These are phyloP conservation scores for Sprattus sprattus DNA, from an alignment of 2,113 vertebrate genomes.

Conservation along the genomic window DNA sequence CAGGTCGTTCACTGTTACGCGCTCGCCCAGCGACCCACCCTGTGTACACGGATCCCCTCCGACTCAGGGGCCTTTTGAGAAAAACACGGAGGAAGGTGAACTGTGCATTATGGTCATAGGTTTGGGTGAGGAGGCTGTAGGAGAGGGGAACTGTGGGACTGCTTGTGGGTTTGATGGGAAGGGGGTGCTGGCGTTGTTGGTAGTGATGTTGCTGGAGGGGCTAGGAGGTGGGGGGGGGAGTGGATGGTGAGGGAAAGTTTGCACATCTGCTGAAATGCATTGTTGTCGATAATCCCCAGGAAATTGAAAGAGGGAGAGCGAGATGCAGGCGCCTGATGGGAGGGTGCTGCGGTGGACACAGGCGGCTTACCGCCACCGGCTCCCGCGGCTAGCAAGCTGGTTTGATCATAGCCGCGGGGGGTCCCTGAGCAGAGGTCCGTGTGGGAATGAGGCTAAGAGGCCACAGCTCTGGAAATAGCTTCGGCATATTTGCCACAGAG, in stretches of 20 bases:
- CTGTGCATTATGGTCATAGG: neutral
- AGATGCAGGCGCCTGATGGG: conserved; percentile 43
- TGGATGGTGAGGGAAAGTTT: conserved; percentile 50
- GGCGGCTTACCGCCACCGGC: conserved; percentile 39
- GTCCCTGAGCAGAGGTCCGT: conserved; percentile 42
- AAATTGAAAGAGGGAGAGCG: conserved; percentile 63
- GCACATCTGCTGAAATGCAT: conserved; percentile 60
- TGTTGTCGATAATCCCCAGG: conserved; percentile 64
- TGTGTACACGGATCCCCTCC: neutral
- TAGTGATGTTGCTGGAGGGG: conserved; percentile 30
- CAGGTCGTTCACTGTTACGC: conserved; percentile 50
- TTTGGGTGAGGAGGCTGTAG: neutral
- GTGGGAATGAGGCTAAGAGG: conserved; percentile 47
- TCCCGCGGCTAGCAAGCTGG: conserved; percentile 44
- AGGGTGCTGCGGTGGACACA: conserved; percentile 46
- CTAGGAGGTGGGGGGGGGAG: neutral
- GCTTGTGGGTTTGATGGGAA: neutral
- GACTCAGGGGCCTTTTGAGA: neutral
- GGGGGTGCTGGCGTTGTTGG: neutral
- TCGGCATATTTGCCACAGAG: conserved; percentile 35
- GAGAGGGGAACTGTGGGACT: neutral
- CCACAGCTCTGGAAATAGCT: conserved; percentile 50
- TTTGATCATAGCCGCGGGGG: conserved; percentile 45
- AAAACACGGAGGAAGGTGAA: neutral
- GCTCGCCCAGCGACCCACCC: conserved; percentile 17